Evolutionary conservation across 2,888 invertebrate species (phyloP).

Genomic region (Sphecodes monilicornis): DNA sequence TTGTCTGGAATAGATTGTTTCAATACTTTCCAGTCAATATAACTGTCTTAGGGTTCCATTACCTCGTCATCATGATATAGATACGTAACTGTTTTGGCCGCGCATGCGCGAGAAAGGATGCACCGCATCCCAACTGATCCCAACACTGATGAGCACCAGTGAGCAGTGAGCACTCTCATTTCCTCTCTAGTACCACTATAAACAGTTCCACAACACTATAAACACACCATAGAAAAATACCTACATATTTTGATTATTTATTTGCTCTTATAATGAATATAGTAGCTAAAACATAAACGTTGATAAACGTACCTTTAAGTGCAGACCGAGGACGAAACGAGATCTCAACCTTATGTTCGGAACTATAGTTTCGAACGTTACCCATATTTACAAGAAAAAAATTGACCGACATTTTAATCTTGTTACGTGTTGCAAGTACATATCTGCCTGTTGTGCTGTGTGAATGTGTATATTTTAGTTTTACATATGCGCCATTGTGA

Average conservation of each 20-base stretch:
- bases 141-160: too few relatives aligned
- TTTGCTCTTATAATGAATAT: too few relatives aligned
- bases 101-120: too few relatives aligned
- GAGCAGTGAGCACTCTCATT: too few relatives aligned
- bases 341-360: neutral
- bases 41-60: too few relatives aligned
- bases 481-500: slow-evolving; percentile 31
- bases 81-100: too few relatives aligned
- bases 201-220: neutral
- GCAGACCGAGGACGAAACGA: neutral
- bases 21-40: too few relatives aligned
- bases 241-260: too few relatives aligned
- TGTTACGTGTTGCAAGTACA: slow-evolving; percentile 21
- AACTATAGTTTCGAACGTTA: neutral
- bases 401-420: slow-evolving; percentile 19
- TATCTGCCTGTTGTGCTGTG: slow-evolving; percentile 27
- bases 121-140: too few relatives aligned
- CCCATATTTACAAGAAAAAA: neutral
- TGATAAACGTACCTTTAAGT: neutral
- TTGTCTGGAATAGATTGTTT: too few relatives aligned
- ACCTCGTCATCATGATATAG: too few relatives aligned
- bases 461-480: slow-evolving; percentile 49
- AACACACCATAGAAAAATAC: neutral
- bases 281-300: neutral
- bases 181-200: too few relatives aligned